phyloP scores from a whole-genome alignment of 2,113 vertebrate species.

The Sporophila hypoxantha region DNA sequence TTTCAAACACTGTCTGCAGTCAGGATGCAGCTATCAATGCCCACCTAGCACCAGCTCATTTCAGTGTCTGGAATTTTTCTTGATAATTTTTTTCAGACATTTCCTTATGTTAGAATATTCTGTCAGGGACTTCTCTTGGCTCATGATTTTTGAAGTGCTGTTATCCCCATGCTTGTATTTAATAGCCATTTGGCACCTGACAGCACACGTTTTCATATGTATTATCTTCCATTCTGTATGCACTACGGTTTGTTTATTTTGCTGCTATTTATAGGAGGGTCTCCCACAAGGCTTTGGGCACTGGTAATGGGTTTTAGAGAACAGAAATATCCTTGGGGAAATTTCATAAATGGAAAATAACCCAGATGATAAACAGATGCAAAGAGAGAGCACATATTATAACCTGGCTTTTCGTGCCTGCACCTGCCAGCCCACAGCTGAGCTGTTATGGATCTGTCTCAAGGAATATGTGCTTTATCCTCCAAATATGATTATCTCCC shows the following conservation, averaged over 20 bases:
- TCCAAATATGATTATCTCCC: not conserved
- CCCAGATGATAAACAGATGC: conserved; percentile 11
- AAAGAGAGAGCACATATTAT: not conserved
- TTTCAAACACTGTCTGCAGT: not conserved
- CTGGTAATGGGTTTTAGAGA: conserved; percentile 27
- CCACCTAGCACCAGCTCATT: not conserved
- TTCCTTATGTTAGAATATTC: not conserved
- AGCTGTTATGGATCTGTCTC: not conserved
- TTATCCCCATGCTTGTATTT: not conserved
- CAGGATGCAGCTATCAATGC: not conserved
- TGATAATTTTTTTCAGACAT: not conserved
- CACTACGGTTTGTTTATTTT: not conserved
- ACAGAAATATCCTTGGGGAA: conserved; percentile 9
- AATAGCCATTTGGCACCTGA: not conserved
- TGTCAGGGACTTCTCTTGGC: not conserved
- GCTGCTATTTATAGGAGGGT: conserved; percentile 17
- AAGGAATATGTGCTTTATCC: not conserved
- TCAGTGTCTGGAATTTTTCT: not conserved
- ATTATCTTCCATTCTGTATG: not conserved
- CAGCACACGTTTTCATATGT: not conserved
- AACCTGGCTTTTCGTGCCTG: not conserved
- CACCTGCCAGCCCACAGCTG: not conserved
- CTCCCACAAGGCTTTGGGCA: not conserved
- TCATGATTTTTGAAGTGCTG: not conserved
- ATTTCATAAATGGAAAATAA: conserved; percentile 16